phyloP scores from a whole-genome alignment of 2,797 vertebrate genomes.

The Bryconaethiops microstoma region DNA sequence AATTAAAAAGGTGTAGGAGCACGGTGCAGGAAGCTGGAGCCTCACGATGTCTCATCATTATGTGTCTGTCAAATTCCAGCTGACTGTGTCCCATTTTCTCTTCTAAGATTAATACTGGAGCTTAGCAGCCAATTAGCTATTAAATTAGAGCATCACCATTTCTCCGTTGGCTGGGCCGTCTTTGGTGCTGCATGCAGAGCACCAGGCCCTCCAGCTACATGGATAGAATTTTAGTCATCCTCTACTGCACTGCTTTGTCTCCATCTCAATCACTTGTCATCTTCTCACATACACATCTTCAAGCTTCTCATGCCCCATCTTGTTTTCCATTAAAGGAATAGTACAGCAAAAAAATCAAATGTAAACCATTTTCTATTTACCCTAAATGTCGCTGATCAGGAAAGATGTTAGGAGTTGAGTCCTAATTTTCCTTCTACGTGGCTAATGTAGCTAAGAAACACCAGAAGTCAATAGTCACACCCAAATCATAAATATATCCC shows the following conservation, averaged over 20 bases:
- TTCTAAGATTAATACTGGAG: conserved; percentile 75
- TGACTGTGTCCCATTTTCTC: conserved; percentile 69
- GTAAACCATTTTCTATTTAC: too few relatives aligned
- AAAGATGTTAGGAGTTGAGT: too few relatives aligned
- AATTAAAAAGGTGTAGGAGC: conserved; percentile 74
- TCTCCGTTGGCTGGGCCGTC: conserved; percentile 58
- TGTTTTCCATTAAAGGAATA: neutral
- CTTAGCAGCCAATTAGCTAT: conserved; percentile 77
- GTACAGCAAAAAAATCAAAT: too few relatives aligned
- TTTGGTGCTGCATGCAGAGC: conserved; percentile 30
- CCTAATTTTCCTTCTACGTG: too few relatives aligned
- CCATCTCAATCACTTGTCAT: conserved; percentile 20
- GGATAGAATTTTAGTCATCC: conserved; percentile 58
- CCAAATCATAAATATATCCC: too few relatives aligned
- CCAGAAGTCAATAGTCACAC: too few relatives aligned
- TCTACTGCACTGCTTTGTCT: conserved; percentile 43
- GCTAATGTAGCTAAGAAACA: too few relatives aligned
- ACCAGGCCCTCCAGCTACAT: conserved; percentile 36
- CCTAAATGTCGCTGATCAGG: too few relatives aligned
- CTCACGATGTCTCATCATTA: conserved; percentile 66
- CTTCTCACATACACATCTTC: conserved; percentile 19
- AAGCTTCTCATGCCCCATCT: too few relatives aligned
- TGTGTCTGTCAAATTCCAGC: conserved; percentile 73
- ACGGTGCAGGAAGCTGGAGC: conserved; percentile 45
- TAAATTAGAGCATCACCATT: conserved; percentile 72